Percentiles rank a stretch among this genome's conserved stretches.
Conservation (phyloP, 2,113 vertebrate species). For the Riparia riparia region DNA sequence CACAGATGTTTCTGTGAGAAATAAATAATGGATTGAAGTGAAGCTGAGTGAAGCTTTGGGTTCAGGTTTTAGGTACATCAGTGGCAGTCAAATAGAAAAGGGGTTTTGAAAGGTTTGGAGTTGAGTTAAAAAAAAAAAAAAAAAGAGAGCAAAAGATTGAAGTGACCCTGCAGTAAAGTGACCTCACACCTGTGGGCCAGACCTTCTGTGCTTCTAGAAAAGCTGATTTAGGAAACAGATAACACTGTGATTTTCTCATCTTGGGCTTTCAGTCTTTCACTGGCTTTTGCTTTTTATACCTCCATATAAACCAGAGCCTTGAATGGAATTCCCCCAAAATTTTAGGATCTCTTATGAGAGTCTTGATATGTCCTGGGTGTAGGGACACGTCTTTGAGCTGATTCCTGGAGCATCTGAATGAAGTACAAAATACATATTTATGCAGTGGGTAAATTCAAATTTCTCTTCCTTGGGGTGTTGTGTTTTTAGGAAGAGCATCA, state of each 20-base stretch:
- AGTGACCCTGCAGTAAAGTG: not conserved
- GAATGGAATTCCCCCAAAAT: not conserved
- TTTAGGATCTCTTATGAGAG: not conserved
- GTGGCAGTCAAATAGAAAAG: not conserved
- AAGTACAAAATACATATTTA: accelerated
- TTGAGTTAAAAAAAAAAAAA: not conserved
- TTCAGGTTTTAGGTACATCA: not conserved
- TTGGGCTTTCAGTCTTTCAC: not conserved
- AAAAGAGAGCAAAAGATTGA: not conserved
- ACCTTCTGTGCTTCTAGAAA: not conserved
- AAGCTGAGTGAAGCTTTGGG: not conserved
- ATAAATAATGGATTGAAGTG: not conserved
- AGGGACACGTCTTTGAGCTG: not conserved
- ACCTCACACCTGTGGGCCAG: not conserved
- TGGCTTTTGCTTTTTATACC: not conserved
- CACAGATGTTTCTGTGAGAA: not conserved
- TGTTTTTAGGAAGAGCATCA: slow-evolving; percentile 90
- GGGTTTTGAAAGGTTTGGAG: not conserved
- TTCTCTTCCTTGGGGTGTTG: not conserved
- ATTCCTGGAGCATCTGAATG: not conserved
- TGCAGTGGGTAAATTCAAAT: not conserved
- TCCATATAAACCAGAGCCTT: not conserved
- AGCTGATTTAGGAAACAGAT: not conserved
- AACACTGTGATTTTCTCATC: not conserved
- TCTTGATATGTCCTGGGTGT: accelerated